Percentiles rank a stretch among this genome's conserved stretches.
These are phyloP conservation scores for Amniataba percoides DNA, from an alignment of 2,797 vertebrate genomes.

Conservation along the genomic window DNA sequence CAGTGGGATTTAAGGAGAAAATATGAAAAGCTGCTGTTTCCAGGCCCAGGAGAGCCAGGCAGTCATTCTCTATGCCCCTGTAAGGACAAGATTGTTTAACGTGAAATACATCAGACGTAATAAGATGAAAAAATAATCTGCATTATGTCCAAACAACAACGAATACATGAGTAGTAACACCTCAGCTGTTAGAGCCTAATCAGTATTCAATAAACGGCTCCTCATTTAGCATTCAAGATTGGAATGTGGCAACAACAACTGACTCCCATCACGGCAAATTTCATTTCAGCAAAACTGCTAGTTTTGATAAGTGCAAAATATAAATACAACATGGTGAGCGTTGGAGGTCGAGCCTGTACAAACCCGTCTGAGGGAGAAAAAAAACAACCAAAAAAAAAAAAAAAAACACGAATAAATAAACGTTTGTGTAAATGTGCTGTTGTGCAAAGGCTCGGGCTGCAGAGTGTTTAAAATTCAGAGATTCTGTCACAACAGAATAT, in stretches of 20 bases:
- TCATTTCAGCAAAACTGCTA: constrained; percentile 57
- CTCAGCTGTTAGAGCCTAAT: constrained; percentile 26
- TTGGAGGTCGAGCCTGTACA: constrained; percentile 51
- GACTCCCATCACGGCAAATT: constrained; percentile 58
- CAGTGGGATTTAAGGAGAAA: constrained; percentile 31
- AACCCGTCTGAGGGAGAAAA: constrained; percentile 33
- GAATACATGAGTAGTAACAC: neutral
- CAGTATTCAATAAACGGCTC: constrained; percentile 43
- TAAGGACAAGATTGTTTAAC: constrained; percentile 11
- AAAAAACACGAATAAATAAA: constrained; percentile 74
- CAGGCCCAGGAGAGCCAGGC: constrained; percentile 4
- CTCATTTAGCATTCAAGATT: constrained; percentile 45
- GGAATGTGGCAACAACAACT: constrained; percentile 36
- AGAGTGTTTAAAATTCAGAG: constrained; percentile 62
- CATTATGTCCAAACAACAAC: neutral
- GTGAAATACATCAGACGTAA: constrained; percentile 26
- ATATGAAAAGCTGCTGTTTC: constrained; percentile 37
- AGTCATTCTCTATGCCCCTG: constrained; percentile 2
- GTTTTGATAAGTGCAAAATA: constrained; percentile 60
- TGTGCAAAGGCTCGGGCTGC: constrained; percentile 42
- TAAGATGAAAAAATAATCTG: constrained; percentile 4
- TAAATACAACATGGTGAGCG: constrained; percentile 50
- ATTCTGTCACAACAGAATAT: constrained; percentile 63
- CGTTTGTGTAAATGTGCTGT: constrained; percentile 57
- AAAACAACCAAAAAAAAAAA: neutral